These are phyloP conservation scores for Sylvicola fuscatus DNA, from an alignment of 2,888 invertebrate genomes.

Conservation along the genomic window DNA sequence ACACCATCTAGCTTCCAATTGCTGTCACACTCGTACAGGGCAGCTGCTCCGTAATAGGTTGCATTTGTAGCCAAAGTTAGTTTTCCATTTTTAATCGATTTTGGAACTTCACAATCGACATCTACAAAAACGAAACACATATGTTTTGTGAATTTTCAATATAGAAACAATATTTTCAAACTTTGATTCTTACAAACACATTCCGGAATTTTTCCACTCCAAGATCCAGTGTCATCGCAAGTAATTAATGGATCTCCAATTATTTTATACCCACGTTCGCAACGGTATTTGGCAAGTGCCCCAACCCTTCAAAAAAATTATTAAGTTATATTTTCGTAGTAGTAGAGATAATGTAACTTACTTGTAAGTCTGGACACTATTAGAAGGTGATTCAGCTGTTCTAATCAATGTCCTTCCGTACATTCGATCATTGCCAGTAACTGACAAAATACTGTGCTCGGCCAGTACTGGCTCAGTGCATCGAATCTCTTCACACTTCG, in stretches of 20 bases:
- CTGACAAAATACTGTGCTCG: conserved; percentile 67
- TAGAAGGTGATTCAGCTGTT: conserved; percentile 43
- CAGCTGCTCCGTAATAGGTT: conserved; percentile 73
- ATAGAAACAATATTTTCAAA: neutral
- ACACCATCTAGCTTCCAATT: conserved; percentile 70
- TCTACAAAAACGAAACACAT: conserved; percentile 27
- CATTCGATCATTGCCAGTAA: conserved; percentile 79
- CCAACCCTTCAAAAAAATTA: conserved; percentile 32
- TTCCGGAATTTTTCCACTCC: conserved; percentile 65
- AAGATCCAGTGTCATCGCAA: conserved; percentile 66
- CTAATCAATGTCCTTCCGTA: conserved; percentile 66
- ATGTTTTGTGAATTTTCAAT: neutral
- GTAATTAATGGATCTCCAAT: conserved; percentile 67
- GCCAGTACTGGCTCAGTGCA: conserved; percentile 69
- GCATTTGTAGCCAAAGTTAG: conserved; percentile 67
- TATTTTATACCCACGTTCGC: conserved; percentile 76
- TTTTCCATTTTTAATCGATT: conserved; percentile 47
- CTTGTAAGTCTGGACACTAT: conserved; percentile 57
- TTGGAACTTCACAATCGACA: conserved; percentile 69
- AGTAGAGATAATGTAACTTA: conserved; percentile 9
- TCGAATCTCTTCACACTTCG: conserved; percentile 81
- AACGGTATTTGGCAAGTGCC: conserved; percentile 69
- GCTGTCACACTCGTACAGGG: conserved; percentile 60
- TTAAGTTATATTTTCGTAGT: neutral
- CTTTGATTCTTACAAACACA: conserved; percentile 60